A percentile compares a stretch with the other conserved stretches of the same genome.
phyloP scores from a whole-genome alignment of 2,888 invertebrate genomes.

The Phasia obesa region DNA sequence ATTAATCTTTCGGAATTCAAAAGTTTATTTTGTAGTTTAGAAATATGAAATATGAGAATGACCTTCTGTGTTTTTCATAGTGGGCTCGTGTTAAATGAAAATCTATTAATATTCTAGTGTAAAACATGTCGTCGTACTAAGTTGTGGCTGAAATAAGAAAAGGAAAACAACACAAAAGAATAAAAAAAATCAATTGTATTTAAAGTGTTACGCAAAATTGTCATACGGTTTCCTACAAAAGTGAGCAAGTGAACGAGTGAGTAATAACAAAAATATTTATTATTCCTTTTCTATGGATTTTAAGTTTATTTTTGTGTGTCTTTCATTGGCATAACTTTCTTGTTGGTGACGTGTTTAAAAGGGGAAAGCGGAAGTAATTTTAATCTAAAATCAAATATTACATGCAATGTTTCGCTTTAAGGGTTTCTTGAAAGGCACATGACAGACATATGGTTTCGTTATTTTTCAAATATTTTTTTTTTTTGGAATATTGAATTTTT shows the following conservation, averaged over 20 bases:
- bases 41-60: not conserved
- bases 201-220: slow-evolving; percentile 45
- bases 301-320: not conserved
- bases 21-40: not conserved
- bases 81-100: slow-evolving; percentile 19
- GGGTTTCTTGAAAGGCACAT: not conserved
- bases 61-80: slow-evolving; percentile 1
- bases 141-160: slow-evolving; percentile 10
- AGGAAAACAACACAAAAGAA: slow-evolving; percentile 12
- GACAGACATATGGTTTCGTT: not conserved
- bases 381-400: slow-evolving; percentile 2
- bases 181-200: slow-evolving; percentile 54
- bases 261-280: slow-evolving; percentile 5
- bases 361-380: slow-evolving; percentile 15
- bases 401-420: not conserved
- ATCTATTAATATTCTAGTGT: slow-evolving; percentile 19
- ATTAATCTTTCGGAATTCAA: not conserved
- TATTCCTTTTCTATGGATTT: slow-evolving; percentile 33
- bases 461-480: not conserved
- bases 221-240: not conserved
- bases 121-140: slow-evolving; percentile 16
- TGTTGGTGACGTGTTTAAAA: slow-evolving; percentile 4
- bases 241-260: slow-evolving; percentile 22
- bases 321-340: slow-evolving; percentile 2
- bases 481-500: too few species aligned